Conservation (phyloP, 2,113 vertebrate genomes). For the Albula glossodonta region DNA sequence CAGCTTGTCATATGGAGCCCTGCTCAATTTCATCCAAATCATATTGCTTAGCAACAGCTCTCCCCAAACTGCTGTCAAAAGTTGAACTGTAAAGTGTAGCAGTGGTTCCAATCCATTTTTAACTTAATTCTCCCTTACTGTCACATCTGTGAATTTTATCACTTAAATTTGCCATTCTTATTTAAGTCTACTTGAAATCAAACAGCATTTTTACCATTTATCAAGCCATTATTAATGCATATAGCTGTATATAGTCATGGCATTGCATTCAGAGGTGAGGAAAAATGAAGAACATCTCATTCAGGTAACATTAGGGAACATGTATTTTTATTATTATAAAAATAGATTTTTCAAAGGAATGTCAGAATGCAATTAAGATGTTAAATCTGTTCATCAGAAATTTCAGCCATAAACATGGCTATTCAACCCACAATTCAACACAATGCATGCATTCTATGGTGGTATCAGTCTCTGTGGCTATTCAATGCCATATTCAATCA, state of each 20-base stretch:
- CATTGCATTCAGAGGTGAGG: background rate
- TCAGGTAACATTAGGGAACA: no score
- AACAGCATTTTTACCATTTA: background rate
- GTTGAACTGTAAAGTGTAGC: constrained; percentile 12
- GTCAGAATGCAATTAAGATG: background rate
- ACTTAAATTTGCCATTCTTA: background rate
- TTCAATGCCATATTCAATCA: background rate
- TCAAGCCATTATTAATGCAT: background rate
- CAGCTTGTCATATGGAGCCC: background rate
- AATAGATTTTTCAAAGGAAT: background rate
- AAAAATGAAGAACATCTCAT: background rate
- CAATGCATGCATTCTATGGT: background rate
- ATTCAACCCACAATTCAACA: background rate
- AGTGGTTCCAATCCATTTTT: constrained; percentile 15
- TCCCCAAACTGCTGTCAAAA: constrained; percentile 18
- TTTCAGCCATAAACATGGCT: background rate
- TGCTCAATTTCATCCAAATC: background rate
- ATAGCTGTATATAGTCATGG: no score
- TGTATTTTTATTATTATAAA: no score
- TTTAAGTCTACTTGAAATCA: background rate
- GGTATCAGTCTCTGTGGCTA: background rate
- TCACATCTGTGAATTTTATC: background rate
- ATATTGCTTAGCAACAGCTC: constrained; percentile 28
- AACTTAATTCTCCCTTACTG: background rate
- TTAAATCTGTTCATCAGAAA: background rate